Percentiles rank a stretch among this genome's conserved stretches.
Evolutionary conservation across 2,888 invertebrate species (phyloP).

Genomic region (Spicauda simplicius): DNA sequence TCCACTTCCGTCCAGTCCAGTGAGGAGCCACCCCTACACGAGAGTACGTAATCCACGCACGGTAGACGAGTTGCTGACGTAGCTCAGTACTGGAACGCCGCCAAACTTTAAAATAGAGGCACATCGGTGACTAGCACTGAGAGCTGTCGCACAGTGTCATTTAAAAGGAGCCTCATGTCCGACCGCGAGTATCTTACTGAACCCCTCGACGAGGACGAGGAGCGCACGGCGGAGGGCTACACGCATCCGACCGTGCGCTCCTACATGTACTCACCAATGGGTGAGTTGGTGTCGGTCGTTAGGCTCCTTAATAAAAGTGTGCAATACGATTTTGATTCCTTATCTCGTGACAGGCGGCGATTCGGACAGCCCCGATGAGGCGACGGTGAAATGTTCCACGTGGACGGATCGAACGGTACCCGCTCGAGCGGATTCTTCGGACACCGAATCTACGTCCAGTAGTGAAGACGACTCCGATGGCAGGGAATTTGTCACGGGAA

Average conservation of each 20-base stretch:
- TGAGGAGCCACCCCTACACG: constrained; percentile 79
- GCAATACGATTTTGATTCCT: constrained; percentile 53
- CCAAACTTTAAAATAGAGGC: constrained; percentile 82
- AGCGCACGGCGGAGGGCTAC: constrained; percentile 70
- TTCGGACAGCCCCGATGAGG: constrained; percentile 86
- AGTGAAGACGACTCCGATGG: constrained; percentile 72
- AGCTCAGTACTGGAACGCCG: constrained; percentile 75
- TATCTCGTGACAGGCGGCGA: constrained; percentile 83
- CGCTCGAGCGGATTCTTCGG: constrained; percentile 69
- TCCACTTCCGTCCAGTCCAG: constrained; percentile 81
- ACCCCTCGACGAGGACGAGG: constrained; percentile 77
- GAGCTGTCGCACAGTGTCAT: constrained; percentile 82
- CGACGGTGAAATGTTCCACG: constrained; percentile 84
- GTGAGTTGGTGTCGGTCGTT: constrained; percentile 70
- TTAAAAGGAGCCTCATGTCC: constrained; percentile 79
- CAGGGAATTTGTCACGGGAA: constrained; percentile 81
- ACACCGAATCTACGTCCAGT: constrained; percentile 65
- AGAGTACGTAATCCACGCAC: constrained; percentile 77
- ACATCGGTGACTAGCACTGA: constrained; percentile 75
- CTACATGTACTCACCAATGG: constrained; percentile 83
- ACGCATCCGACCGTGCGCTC: constrained; percentile 82
- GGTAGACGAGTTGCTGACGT: constrained; percentile 78
- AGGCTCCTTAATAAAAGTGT: constrained; percentile 53
- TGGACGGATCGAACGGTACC: constrained; percentile 76
- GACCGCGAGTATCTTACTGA: constrained; percentile 82